These are phyloP conservation scores for Pantala flavescens DNA, from an alignment of 1,140 invertebrate genomes.

Conservation along the genomic window DNA sequence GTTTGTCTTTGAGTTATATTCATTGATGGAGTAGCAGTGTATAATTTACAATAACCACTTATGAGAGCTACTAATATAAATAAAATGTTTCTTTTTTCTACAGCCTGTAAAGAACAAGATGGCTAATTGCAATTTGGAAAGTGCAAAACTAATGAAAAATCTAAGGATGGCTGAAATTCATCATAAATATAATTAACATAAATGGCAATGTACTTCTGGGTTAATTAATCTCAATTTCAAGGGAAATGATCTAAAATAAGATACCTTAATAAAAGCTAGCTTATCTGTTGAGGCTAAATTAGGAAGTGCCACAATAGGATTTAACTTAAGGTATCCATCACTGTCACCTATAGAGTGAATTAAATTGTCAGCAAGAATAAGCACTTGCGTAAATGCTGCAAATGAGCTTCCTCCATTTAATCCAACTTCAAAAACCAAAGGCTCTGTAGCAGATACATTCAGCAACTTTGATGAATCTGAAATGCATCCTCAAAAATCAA, in stretches of 20 bases:
- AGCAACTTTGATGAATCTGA: not conserved
- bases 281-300: too few relatives aligned
- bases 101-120: not conserved
- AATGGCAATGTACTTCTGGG: too few relatives aligned
- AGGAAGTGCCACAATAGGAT: too few relatives aligned
- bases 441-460: not conserved
- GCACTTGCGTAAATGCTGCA: not conserved
- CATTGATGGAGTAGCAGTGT: not conserved
- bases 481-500: not conserved
- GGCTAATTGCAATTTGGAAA: too few relatives aligned
- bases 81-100: not conserved
- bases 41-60: not conserved
- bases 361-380: not conserved
- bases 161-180: too few relatives aligned
- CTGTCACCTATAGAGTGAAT: not conserved
- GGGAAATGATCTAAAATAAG: not conserved
- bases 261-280: not conserved
- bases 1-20: not conserved
- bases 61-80: not conserved
- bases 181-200: too few relatives aligned
- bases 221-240: not conserved
- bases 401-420: not conserved
- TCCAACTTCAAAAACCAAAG: not conserved
- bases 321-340: too few relatives aligned
- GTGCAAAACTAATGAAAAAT: too few relatives aligned